These are phyloP conservation scores for Microctonus hyperodae DNA, from an alignment of 2,888 invertebrate species.

Conservation along the genomic window DNA sequence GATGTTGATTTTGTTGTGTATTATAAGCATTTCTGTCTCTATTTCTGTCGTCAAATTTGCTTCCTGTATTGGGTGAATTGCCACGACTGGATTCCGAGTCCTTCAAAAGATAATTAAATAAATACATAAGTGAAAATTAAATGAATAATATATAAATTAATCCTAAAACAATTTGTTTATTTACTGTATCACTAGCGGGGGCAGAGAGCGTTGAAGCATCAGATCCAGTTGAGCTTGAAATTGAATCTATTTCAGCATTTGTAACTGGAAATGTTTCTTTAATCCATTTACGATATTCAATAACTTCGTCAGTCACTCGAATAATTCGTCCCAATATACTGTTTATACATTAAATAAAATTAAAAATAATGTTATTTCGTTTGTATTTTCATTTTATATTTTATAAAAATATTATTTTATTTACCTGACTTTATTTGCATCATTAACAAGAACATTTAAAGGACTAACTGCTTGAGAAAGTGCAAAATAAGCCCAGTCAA, in stretches of 20 bases:
- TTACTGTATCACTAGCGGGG: conserved; percentile 61
- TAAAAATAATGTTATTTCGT: neutral
- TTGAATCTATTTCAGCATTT: conserved; percentile 56
- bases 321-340: conserved; percentile 90
- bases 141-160: neutral
- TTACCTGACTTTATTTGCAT: conserved; percentile 65
- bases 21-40: conserved; percentile 55
- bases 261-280: conserved; percentile 64
- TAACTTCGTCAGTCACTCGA: conserved; percentile 92
- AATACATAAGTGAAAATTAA: neutral
- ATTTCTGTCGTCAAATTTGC: conserved; percentile 55
- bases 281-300: conserved; percentile 75
- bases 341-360: conserved; percentile 14
- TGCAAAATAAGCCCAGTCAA: conserved; percentile 93
- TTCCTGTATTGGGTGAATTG: conserved; percentile 60
- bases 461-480: conserved; percentile 78
- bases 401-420: conserved; percentile 4
- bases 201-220: conserved; percentile 61
- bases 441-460: conserved; percentile 64
- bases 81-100: conserved; percentile 62
- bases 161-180: too few relatives aligned
- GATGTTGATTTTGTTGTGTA: conserved; percentile 51
- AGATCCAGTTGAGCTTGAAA: conserved; percentile 61
- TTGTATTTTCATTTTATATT: neutral
- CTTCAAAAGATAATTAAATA: conserved; percentile 38